phyloP scores from a whole-genome alignment of 2,113 vertebrate species.

The Podarcis cretensis region DNA sequence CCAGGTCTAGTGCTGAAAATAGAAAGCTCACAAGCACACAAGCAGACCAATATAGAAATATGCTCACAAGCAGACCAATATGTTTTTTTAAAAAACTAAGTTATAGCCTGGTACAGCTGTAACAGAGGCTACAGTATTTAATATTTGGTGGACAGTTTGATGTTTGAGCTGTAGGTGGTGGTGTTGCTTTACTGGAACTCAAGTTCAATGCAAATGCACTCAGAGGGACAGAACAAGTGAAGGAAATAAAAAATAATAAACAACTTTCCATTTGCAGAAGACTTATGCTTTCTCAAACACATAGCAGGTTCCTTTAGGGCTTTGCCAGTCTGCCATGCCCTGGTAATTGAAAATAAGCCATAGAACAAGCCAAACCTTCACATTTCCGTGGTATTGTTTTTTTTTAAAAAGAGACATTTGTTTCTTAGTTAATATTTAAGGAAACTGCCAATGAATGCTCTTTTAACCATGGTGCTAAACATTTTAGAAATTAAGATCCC shows the following conservation, averaged over 20 bases:
- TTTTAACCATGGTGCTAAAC: background rate
- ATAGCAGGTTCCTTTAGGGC: background rate
- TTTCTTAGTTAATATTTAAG: background rate
- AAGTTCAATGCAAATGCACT: constrained; percentile 20
- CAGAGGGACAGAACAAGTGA: background rate
- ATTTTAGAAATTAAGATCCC: background rate
- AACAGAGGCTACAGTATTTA: background rate
- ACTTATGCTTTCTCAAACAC: background rate
- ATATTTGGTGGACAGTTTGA: constrained; percentile 41
- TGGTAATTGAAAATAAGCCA: background rate
- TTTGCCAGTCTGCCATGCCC: background rate
- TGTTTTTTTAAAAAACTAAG: background rate
- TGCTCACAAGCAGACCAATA: background rate
- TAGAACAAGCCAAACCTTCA: background rate
- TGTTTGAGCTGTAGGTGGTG: constrained; percentile 71
- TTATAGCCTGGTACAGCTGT: background rate
- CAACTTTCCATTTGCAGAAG: background rate
- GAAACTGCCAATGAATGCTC: background rate
- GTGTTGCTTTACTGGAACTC: constrained; percentile 63
- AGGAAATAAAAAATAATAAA: background rate
- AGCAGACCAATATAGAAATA: background rate
- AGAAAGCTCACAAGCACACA: background rate
- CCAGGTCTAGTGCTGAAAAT: background rate
- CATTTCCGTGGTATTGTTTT: background rate
- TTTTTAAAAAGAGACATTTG: background rate